A percentile compares a stretch with the other conserved stretches of the same genome.
These are phyloP conservation scores for Ditula angustiorana DNA, from an alignment of 2,888 invertebrate species.

Conservation along the genomic window DNA sequence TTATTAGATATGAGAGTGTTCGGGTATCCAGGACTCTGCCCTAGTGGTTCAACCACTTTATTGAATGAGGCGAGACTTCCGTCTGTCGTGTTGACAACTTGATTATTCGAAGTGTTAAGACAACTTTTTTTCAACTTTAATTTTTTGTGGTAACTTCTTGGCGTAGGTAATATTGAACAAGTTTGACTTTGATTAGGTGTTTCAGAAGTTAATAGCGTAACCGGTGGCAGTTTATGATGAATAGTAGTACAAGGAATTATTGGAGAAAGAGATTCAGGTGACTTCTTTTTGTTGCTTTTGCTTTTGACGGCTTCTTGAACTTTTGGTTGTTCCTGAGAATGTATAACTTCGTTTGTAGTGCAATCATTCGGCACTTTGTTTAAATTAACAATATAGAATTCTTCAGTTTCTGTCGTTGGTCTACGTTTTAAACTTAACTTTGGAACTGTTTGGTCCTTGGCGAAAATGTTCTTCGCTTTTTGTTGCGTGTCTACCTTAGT, in stretches of 20 bases:
- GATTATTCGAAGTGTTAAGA: neutral
- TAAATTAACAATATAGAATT: neutral
- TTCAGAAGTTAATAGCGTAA: neutral
- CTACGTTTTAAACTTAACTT: constrained; percentile 12
- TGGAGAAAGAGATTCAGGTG: constrained; percentile 7
- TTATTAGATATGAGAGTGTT: neutral
- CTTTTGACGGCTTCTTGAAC: neutral
- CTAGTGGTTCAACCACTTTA: neutral
- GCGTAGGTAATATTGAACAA: neutral
- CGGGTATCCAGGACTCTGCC: neutral
- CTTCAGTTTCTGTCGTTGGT: neutral
- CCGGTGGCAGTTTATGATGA: neutral
- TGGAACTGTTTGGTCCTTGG: neutral
- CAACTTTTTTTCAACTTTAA: neutral
- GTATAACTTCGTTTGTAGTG: neutral
- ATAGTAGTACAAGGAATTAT: constrained; percentile 5
- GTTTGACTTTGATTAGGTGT: neutral
- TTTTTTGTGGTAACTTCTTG: neutral
- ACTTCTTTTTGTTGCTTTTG: neutral
- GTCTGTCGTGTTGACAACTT: neutral
- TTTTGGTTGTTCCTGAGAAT: neutral
- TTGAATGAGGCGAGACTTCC: neutral
- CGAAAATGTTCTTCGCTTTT: neutral
- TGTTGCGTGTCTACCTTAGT: neutral
- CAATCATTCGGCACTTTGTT: neutral